Evolutionary conservation across 1,140 invertebrate species (phyloP).

Genomic region (Ganaspis sp.): DNA sequence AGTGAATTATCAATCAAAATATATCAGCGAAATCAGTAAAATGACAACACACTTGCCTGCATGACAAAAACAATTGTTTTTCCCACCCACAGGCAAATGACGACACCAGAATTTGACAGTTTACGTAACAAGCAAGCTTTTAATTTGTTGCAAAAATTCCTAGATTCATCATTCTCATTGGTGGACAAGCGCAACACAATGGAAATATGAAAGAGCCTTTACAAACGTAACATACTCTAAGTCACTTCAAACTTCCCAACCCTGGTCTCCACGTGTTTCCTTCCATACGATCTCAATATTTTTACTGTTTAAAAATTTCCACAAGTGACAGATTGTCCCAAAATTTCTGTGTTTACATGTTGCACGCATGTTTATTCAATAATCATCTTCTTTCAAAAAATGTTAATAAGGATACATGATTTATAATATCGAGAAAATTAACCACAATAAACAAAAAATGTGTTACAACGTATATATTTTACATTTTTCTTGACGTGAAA

Average conservation of each 20-base stretch:
- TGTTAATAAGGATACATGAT: not conserved
- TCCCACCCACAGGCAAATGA: too few relatives aligned
- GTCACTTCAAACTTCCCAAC: not conserved
- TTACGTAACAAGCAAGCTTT: too few relatives aligned
- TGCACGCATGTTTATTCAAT: not conserved
- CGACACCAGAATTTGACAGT: too few relatives aligned
- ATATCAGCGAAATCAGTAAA: too few relatives aligned
- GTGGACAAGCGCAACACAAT: too few relatives aligned
- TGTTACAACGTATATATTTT: not conserved
- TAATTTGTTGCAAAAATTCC: too few relatives aligned
- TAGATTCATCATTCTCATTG: too few relatives aligned
- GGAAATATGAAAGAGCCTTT: too few relatives aligned
- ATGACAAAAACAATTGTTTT: too few relatives aligned
- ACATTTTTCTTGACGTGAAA: slow-evolving; percentile 2
- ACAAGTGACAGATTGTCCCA: not conserved
- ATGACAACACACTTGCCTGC: too few relatives aligned
- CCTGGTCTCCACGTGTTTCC: not conserved
- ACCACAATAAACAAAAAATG: not conserved
- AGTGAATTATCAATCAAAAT: not conserved
- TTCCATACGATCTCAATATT: not conserved
- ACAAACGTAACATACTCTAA: too few relatives aligned
- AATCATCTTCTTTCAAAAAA: not conserved
- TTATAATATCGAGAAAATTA: not conserved
- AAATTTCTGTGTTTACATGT: not conserved
- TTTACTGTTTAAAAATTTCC: not conserved